These are phyloP conservation scores for Brachionus rubens DNA, from an alignment of 1,140 invertebrate species.

Conservation along the genomic window DNA sequence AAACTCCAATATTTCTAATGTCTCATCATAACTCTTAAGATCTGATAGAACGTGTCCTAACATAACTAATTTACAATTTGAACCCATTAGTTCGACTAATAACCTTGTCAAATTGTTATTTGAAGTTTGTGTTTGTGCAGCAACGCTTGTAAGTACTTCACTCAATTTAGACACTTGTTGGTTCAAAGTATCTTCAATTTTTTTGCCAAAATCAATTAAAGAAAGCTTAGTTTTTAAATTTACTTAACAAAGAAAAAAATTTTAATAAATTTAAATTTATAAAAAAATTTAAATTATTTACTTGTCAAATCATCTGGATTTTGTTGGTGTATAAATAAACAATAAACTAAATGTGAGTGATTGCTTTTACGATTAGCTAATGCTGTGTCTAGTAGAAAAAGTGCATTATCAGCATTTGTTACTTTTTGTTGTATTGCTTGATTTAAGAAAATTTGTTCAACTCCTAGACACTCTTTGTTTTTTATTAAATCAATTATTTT, in stretches of 20 bases:
- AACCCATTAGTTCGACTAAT: too few relatives aligned
- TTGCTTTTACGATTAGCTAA: neutral
- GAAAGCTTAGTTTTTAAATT: neutral
- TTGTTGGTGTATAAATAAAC: neutral
- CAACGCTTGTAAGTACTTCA: too few relatives aligned
- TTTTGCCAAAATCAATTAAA: neutral
- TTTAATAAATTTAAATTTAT: too few relatives aligned
- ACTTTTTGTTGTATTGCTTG: neutral
- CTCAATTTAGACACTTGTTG: too few relatives aligned
- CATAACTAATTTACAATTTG: too few relatives aligned
- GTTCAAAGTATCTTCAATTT: too few relatives aligned
- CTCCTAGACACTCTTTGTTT: neutral
- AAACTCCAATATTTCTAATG: neutral
- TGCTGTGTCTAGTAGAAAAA: neutral
- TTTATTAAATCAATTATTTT: conserved; percentile 1
- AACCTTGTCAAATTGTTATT: too few relatives aligned
- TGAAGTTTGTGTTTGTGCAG: too few relatives aligned
- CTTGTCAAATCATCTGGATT: neutral
- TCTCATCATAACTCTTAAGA: neutral
- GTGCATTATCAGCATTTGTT: neutral
- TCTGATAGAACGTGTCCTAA: neutral
- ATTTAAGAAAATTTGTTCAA: neutral
- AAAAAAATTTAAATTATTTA: neutral
- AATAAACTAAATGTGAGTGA: neutral
- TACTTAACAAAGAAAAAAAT: too few relatives aligned